Percentiles rank a stretch among this genome's conserved stretches.
Evolutionary conservation across 2,113 vertebrate genomes (phyloP).

Genomic region (Ophiodon elongatus): DNA sequence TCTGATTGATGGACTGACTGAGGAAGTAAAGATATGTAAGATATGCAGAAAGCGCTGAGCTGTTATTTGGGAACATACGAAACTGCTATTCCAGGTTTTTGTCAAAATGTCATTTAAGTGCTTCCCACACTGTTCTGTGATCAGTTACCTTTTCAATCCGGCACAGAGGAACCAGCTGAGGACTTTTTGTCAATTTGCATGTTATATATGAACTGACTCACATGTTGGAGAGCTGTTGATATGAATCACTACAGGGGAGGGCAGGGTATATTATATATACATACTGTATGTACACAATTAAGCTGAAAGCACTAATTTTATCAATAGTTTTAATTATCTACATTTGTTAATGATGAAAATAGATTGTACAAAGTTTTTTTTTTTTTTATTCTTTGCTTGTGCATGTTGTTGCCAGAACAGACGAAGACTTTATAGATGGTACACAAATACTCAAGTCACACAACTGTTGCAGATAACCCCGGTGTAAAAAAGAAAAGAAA

Average conservation of each 20-base stretch:
- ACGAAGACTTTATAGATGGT: conserved; percentile 89
- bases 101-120: conserved; percentile 13
- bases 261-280: conserved; percentile 81
- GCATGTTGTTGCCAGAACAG: conserved; percentile 90
- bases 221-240: conserved; percentile 61
- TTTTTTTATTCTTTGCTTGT: conserved; percentile 89
- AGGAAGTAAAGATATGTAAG: neutral
- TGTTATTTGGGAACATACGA: neutral
- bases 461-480: conserved; percentile 83
- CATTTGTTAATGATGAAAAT: conserved; percentile 91
- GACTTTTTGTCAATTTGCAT: conserved; percentile 41
- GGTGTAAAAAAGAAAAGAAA: conserved; percentile 72
- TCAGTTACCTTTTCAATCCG: conserved; percentile 1
- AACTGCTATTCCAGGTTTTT: conserved; percentile 18
- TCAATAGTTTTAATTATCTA: conserved; percentile 88
- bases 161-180: conserved; percentile 10
- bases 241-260: conserved; percentile 76
- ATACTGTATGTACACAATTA: conserved; percentile 87
- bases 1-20: conserved; percentile 23
- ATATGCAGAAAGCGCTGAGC: neutral
- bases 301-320: conserved; percentile 97
- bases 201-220: conserved; percentile 44
- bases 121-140: conserved; percentile 28
- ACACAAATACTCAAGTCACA: conserved; percentile 89
- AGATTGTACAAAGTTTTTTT: conserved; percentile 95